These are phyloP conservation scores for Neodontobutis hainanensis DNA, from an alignment of 2,113 vertebrate species.

Conservation along the genomic window DNA sequence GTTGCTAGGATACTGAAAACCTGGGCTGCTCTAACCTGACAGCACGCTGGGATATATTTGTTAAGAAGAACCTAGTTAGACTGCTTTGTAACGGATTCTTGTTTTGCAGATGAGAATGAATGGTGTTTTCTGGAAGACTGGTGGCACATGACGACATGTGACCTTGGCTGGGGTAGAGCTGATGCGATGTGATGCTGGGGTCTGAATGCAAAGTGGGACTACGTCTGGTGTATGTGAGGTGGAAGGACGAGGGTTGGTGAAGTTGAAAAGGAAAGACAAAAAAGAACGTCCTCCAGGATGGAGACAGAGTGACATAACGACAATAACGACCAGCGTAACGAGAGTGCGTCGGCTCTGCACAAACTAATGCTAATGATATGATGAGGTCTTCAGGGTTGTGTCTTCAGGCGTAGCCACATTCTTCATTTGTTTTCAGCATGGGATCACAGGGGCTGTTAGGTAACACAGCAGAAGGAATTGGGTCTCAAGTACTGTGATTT, in stretches of 20 bases:
- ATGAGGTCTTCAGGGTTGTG: too few species aligned
- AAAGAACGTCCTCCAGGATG: neutral
- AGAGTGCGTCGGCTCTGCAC: too few species aligned
- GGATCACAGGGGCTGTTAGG: too few species aligned
- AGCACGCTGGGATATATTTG: slow-evolving; percentile 34
- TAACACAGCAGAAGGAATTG: too few species aligned
- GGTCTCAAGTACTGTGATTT: too few species aligned
- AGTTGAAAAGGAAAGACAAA: neutral
- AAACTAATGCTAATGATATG: too few species aligned
- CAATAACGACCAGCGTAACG: too few species aligned
- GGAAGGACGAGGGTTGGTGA: slow-evolving; percentile 10
- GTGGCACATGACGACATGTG: slow-evolving; percentile 6
- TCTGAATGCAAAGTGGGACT: slow-evolving; percentile 46
- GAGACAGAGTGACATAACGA: neutral
- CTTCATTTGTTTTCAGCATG: too few species aligned
- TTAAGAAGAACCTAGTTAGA: slow-evolving; percentile 32
- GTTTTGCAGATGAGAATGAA: neutral
- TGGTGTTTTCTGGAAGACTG: slow-evolving; percentile 13
- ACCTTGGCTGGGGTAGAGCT: slow-evolving; percentile 50
- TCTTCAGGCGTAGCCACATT: too few species aligned
- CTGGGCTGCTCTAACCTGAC: slow-evolving; percentile 48
- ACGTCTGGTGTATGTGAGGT: slow-evolving; percentile 6
- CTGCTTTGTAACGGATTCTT: slow-evolving; percentile 15
- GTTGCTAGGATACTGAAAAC: slow-evolving; percentile 80
- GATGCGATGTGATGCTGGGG: neutral